Conservation (phyloP, 2,113 vertebrate species). For the Hassar affinis region DNA sequence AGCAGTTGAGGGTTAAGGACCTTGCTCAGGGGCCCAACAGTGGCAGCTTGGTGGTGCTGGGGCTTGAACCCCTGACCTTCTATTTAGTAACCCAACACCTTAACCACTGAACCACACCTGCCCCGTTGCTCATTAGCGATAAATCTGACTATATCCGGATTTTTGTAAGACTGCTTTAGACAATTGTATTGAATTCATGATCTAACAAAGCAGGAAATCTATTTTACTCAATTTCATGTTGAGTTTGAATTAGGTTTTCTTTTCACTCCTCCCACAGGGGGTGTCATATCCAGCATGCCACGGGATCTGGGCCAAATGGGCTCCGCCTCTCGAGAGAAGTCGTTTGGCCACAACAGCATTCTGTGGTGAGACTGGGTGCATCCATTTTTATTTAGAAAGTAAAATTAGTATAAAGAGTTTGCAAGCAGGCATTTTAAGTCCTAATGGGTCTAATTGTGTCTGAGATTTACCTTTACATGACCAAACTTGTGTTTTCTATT, state of each 20-base stretch:
- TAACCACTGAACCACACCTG: too few species aligned
- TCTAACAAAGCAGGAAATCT: neutral
- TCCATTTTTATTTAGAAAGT: neutral
- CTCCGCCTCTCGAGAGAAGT: conserved; percentile 83
- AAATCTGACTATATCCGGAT: neutral
- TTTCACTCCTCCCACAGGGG: conserved; percentile 69
- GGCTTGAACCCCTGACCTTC: too few species aligned
- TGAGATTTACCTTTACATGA: neutral
- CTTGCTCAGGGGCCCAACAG: too few species aligned
- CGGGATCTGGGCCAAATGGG: conserved; percentile 89
- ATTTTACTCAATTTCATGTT: neutral
- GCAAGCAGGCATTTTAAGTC: neutral
- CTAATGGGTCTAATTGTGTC: neutral
- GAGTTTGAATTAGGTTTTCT: neutral
- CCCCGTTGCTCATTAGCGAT: neutral
- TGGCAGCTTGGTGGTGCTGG: too few species aligned
- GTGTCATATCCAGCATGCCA: conserved; percentile 93
- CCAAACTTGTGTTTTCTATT: neutral
- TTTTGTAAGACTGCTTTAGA: neutral
- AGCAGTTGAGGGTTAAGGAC: too few species aligned
- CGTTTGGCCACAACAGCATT: conserved; percentile 84
- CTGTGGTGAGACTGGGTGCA: conserved; percentile 71
- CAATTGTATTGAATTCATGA: neutral
- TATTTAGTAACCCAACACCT: too few species aligned
- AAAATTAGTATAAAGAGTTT: neutral